These are phyloP conservation scores for Camptogramma bilineatum DNA, from an alignment of 2,888 invertebrate species.

Conservation along the genomic window DNA sequence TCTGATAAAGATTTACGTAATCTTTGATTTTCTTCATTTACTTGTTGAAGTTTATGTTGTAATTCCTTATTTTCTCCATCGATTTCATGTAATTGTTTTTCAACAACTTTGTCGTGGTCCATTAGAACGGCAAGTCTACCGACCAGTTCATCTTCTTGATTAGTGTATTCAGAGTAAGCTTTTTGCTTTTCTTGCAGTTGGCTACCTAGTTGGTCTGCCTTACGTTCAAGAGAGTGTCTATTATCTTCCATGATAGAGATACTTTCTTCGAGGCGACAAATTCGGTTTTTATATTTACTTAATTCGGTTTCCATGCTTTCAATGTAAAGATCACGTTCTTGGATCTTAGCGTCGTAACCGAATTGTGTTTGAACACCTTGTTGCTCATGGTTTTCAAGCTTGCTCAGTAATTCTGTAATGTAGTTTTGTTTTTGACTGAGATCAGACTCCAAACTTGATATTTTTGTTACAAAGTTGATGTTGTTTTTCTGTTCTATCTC, in stretches of 20 bases:
- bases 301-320: conserved; percentile 90
- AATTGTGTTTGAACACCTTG: conserved; percentile 70
- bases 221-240: conserved; percentile 85
- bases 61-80: conserved; percentile 84
- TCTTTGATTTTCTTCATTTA: conserved; percentile 82
- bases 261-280: conserved; percentile 88
- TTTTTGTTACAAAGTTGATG: conserved; percentile 69
- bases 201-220: conserved; percentile 86
- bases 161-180: conserved; percentile 85
- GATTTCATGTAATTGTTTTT: conserved; percentile 86
- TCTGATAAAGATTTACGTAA: conserved; percentile 75
- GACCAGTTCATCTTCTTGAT: conserved; percentile 87
- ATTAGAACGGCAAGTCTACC: conserved; percentile 86
- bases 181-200: conserved; percentile 86
- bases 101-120: conserved; percentile 87
- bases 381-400: conserved; percentile 67
- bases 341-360: conserved; percentile 88
- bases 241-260: conserved; percentile 86
- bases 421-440: conserved; percentile 69
- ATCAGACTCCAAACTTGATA: conserved; percentile 70
- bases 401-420: conserved; percentile 64
- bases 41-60: conserved; percentile 80
- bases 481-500: conserved; percentile 77
- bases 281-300: conserved; percentile 86
- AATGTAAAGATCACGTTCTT: conserved; percentile 90